These are phyloP conservation scores for Hozukius guyotensis DNA, from an alignment of 2,797 vertebrate species.

Conservation along the genomic window DNA sequence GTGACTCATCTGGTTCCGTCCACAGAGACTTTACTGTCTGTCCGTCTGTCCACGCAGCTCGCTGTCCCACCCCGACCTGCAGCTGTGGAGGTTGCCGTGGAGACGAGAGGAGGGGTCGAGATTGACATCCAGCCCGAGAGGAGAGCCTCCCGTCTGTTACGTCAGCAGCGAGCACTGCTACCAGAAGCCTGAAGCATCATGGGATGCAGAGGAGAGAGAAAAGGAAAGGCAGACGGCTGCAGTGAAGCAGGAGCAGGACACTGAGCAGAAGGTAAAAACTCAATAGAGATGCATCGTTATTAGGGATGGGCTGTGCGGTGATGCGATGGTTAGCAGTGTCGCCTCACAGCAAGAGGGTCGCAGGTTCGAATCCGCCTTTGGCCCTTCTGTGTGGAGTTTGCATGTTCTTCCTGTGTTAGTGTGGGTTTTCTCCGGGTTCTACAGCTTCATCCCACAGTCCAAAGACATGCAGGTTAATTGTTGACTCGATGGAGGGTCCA, in stretches of 20 bases:
- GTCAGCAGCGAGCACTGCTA: constrained; percentile 98
- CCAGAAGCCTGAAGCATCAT: constrained; percentile 89
- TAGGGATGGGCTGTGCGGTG: too few species aligned
- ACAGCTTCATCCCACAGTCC: too few species aligned
- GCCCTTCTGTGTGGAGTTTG: too few species aligned
- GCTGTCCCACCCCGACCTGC: constrained; percentile 91
- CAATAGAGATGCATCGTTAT: too few species aligned
- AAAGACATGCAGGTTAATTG: too few species aligned
- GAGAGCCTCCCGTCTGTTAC: constrained; percentile 83
- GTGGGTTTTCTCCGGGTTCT: too few species aligned
- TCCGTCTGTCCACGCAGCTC: constrained; percentile 77
- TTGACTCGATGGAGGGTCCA: too few species aligned
- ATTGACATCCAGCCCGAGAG: constrained; percentile 13
- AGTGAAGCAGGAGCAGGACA: constrained; percentile 39
- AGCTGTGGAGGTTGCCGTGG: constrained; percentile 96
- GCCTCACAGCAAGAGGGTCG: too few species aligned
- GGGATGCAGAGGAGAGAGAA: constrained; percentile 51
- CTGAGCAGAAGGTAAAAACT: neutral
- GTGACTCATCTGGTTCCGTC: neutral
- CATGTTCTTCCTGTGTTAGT: too few species aligned
- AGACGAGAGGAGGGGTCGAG: constrained; percentile 81
- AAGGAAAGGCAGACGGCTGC: neutral
- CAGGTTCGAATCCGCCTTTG: too few species aligned
- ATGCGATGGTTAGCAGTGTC: too few species aligned
- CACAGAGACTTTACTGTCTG: neutral